Evolutionary conservation across 2,888 invertebrate genomes (phyloP), one percentile per base, ranked within the genome.

Genomic region (Drosophila pseudotalamancana): DNA sequence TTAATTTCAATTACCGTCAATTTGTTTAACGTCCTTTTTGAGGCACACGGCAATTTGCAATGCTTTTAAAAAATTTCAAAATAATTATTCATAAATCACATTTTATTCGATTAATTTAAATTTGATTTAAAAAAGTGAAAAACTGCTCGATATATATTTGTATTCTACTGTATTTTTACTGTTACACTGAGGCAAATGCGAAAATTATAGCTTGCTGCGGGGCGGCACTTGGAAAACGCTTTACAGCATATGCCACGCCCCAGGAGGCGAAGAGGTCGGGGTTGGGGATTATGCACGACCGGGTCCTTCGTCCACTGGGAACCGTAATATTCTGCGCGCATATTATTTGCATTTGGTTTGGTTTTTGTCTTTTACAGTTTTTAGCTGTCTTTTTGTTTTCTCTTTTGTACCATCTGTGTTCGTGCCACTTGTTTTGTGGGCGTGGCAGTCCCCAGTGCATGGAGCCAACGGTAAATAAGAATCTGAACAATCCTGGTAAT

Each of bases 1-100:
- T 83, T 72, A 66, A 72, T 88, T 69, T 88, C 80, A 88, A 84
- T 84, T 88, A 80, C 77, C 72, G 53, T 61, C 84, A 74, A 82
- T 80, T 73, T 69, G 62, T 57, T 75, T 46, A 66, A 65, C 75
- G 75, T 21, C 62, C 69, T 64, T 63, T 80, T 77, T 64, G 60
- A 19, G 23, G 25, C 56, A n/a, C 43, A 27, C 18, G 48, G 23
- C 45, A 29, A 55, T 64, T 65, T 49, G 27, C 14, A 43, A 51
- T 12, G 9, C 18, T 35, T 11, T 35, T 6, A 27, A 18, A 19
- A 12, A 18, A 14, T n/a, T 29, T 5, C 11, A 6, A 14, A 19
- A 19, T 27, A 19, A 42, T 61, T 49, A 51, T 64, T 18, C 53
- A 50, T 42, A 42, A 74, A 72, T 72, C 49, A 42, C 12, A 55